Evolutionary conservation across 2,797 vertebrate species (phyloP).

Genomic region (Scleropages formosus): DNA sequence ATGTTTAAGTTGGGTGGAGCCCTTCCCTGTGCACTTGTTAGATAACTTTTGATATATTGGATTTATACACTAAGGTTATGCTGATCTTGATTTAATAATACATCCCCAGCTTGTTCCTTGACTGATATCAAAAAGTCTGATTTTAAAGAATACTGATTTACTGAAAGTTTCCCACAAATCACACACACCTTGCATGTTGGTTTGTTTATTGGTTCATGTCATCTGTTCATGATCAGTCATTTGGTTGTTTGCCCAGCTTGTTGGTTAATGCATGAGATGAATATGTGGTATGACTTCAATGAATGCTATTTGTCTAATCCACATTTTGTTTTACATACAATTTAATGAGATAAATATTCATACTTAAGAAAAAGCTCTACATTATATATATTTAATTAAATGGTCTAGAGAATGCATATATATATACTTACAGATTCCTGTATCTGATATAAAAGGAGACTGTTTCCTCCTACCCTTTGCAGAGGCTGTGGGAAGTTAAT

Average conservation of each 20-base stretch:
- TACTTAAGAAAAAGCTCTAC: constrained; percentile 11
- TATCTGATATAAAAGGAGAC: constrained; percentile 18
- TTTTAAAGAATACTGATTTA: constrained; percentile 25
- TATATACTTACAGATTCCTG: constrained; percentile 15
- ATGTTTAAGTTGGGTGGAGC: constrained; percentile 1
- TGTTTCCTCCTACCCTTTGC: neutral
- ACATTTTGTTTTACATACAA: constrained; percentile 1
- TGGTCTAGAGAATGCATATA: constrained; percentile 19
- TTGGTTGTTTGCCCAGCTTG: constrained; percentile 12
- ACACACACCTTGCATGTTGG: constrained; percentile 3
- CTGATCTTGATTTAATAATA: constrained; percentile 17
- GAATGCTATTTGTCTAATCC: constrained; percentile 16
- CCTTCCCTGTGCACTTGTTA: constrained; percentile 36
- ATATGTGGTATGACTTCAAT: constrained; percentile 21
- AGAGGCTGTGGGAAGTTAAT: neutral
- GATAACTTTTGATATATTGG: constrained; percentile 20
- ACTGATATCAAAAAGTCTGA: constrained; percentile 13
- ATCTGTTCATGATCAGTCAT: constrained; percentile 14
- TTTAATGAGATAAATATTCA: constrained; percentile 23
- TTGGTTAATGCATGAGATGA: constrained; percentile 29
- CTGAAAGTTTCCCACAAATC: constrained; percentile 28
- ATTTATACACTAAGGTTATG: constrained; percentile 24
- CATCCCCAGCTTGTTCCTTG: constrained; percentile 10
- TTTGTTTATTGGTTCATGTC: constrained; percentile 20
- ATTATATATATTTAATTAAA: constrained; percentile 19